These are phyloP conservation scores for Chelidonichthys spinosus DNA, from an alignment of 2,797 vertebrate species.

Conservation along the genomic window DNA sequence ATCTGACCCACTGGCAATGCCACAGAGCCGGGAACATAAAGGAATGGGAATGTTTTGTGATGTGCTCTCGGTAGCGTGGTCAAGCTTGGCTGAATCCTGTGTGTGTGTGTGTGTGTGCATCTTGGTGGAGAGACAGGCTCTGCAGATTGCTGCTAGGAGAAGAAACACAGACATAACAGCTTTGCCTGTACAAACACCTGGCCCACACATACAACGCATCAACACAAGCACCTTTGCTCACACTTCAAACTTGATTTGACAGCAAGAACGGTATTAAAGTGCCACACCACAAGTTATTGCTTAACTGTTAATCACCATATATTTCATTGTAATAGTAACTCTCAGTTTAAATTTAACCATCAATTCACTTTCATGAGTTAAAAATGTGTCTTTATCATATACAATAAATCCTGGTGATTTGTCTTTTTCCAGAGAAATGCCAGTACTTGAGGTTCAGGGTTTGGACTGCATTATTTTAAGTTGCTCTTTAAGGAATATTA, in stretches of 20 bases:
- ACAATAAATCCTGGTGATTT: neutral
- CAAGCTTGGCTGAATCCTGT: constrained; percentile 46
- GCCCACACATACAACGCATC: constrained; percentile 13
- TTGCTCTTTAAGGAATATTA: too few species aligned
- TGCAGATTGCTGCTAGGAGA: constrained; percentile 44
- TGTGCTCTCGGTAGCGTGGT: constrained; percentile 26
- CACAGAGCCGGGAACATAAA: constrained; percentile 37
- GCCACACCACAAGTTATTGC: neutral
- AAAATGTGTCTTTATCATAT: neutral
- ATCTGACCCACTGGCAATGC: constrained; percentile 63
- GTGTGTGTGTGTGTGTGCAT: constrained; percentile 3
- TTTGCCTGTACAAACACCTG: constrained; percentile 46
- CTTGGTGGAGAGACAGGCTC: constrained; percentile 35
- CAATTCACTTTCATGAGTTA: neutral
- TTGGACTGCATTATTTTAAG: too few species aligned
- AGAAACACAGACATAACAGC: constrained; percentile 61
- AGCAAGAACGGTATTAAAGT: neutral
- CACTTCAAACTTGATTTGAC: constrained; percentile 9
- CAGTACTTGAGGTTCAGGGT: too few species aligned
- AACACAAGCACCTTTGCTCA: neutral
- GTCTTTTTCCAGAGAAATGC: neutral
- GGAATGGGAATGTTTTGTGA: constrained; percentile 58
- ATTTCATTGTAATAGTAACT: neutral
- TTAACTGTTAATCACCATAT: neutral
- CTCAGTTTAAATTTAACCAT: constrained; percentile 1